Evolutionary conservation across 2,113 vertebrate genomes (phyloP).

Genomic region (Cephalopterus ornatus): DNA sequence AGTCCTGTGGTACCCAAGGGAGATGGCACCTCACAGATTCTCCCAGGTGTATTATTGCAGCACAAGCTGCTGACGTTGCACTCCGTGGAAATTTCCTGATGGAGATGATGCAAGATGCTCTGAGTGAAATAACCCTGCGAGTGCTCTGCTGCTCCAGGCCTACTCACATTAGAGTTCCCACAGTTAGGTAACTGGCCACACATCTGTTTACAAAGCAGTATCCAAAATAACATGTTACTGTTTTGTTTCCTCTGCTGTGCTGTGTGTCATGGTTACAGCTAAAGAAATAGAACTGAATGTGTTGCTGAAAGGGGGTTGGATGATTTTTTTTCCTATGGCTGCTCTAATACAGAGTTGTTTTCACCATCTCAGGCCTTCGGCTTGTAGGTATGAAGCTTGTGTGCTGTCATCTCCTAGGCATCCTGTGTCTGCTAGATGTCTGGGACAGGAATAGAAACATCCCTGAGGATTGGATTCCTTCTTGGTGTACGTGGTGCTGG

Average conservation of each 20-base stretch:
- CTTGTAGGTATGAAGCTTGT: not conserved
- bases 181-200: not conserved
- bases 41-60: not conserved
- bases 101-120: not conserved
- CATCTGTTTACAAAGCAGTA: not conserved
- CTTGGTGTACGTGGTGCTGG: not conserved
- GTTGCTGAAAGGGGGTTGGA: not conserved
- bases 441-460: not conserved
- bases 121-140: not conserved
- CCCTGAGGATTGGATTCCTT: not conserved
- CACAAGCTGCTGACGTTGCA: not conserved
- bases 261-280: not conserved
- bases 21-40: not conserved
- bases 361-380: not conserved
- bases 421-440: not conserved
- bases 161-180: not conserved
- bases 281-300: not conserved
- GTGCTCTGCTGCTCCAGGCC: not conserved
- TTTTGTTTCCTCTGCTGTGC: not conserved
- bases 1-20: not conserved
- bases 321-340: not conserved
- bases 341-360: not conserved
- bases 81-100: not conserved
- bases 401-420: not conserved
- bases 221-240: conserved; percentile 4